phyloP scores from a whole-genome alignment of 2,888 invertebrate genomes.

The Cancer borealis region DNA sequence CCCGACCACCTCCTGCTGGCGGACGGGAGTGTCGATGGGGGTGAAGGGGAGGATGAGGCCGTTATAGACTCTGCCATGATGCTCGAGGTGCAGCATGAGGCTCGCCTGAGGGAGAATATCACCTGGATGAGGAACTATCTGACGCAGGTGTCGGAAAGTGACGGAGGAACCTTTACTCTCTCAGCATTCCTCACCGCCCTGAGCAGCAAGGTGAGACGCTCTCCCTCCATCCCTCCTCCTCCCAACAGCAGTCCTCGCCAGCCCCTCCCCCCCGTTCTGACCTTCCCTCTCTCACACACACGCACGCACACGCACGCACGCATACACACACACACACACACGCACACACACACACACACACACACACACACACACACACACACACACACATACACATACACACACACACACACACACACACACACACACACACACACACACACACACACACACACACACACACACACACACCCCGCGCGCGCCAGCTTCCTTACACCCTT shows the following conservation, averaged over 20 bases:
- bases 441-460: not conserved
- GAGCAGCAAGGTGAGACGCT: conserved; percentile 63
- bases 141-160: conserved; percentile 46
- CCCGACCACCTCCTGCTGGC: not conserved
- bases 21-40: not conserved
- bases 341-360: conserved; percentile 32
- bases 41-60: conserved; percentile 22
- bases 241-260: not conserved
- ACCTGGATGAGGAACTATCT: conserved; percentile 65
- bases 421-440: conserved; percentile 36
- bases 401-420: conserved; percentile 53
- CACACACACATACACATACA: conserved; percentile 49
- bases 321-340: conserved; percentile 49
- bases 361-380: conserved; percentile 20
- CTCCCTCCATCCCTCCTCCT: not conserved
- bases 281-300: not conserved
- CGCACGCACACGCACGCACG: conserved; percentile 13
- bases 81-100: conserved; percentile 64
- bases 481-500: not conserved
- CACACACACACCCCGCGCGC: conserved; percentile 49
- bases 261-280: not conserved
- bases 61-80: conserved; percentile 57
- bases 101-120: conserved; percentile 58
- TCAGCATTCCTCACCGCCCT: conserved; percentile 51
- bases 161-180: conserved; percentile 58